phyloP scores from a whole-genome alignment of 2,797 vertebrate species.

The Rhinophrynus dorsalis region DNA sequence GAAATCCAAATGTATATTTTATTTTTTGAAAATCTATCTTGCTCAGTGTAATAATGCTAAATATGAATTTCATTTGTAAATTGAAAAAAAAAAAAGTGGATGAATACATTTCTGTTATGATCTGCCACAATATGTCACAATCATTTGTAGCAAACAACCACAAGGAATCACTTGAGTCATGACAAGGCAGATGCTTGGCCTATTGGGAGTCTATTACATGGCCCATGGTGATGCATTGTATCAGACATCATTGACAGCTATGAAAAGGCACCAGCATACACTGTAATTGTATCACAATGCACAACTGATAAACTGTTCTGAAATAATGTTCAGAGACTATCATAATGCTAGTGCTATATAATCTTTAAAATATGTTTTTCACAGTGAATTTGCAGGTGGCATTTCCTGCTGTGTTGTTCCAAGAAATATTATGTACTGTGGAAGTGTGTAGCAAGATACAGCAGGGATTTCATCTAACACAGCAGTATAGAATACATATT shows the following conservation, averaged over 20 bases:
- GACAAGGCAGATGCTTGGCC: constrained; percentile 45
- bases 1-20: background rate
- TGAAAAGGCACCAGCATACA: constrained; percentile 40
- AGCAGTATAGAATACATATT: constrained; percentile 25
- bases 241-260: constrained; percentile 37
- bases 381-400: constrained; percentile 44
- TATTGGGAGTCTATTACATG: constrained; percentile 45
- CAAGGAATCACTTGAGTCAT: constrained; percentile 37
- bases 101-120: background rate
- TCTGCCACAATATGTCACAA: no score
- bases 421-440: constrained; percentile 35
- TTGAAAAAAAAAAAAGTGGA: background rate
- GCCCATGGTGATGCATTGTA: constrained; percentile 43
- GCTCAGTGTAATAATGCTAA: background rate
- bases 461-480: constrained; percentile 28
- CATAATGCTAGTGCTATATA: constrained; percentile 45
- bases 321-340: constrained; percentile 24
- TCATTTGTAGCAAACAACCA: constrained; percentile 36
- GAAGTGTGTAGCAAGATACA: constrained; percentile 24
- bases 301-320: constrained; percentile 33
- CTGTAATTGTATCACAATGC: constrained; percentile 38
- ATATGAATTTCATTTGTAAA: background rate
- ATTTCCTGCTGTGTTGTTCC: constrained; percentile 42
- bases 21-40: background rate
- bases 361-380: constrained; percentile 45